Percentiles rank a stretch among this genome's conserved stretches.
Conservation (phyloP, 2,888 invertebrate genomes). For the Megalurothrips usitatus region DNA sequence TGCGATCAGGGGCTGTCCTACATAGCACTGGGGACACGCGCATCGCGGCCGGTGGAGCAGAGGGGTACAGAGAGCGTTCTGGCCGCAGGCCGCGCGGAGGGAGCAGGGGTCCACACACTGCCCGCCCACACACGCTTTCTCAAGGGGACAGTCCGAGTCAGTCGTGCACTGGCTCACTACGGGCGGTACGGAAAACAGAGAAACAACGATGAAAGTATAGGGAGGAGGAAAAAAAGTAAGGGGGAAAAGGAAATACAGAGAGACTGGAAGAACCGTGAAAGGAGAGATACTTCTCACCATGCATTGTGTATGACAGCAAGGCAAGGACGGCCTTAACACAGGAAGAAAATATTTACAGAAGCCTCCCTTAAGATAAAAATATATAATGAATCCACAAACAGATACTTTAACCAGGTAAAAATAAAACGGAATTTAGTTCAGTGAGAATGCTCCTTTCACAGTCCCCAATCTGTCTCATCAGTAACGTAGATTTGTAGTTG, state of each 20-base stretch:
- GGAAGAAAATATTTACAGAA: constrained; percentile 50
- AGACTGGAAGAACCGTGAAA: constrained; percentile 68
- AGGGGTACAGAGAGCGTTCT: constrained; percentile 82
- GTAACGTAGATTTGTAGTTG: constrained; percentile 33
- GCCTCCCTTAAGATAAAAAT: background rate
- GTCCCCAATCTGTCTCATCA: constrained; percentile 66
- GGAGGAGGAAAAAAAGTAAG: constrained; percentile 40
- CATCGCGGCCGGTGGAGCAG: constrained; percentile 80
- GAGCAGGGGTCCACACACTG: constrained; percentile 89
- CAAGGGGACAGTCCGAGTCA: constrained; percentile 86
- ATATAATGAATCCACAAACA: constrained; percentile 18
- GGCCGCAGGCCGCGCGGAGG: constrained; percentile 81
- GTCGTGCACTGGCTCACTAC: constrained; percentile 78
- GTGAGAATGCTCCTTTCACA: constrained; percentile 74
- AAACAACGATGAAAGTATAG: constrained; percentile 38
- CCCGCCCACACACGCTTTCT: constrained; percentile 86
- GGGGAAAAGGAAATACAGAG: constrained; percentile 31
- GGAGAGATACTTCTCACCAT: constrained; percentile 67
- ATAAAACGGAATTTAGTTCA: constrained; percentile 44
- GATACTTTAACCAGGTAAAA: background rate
- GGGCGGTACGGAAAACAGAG: constrained; percentile 32
- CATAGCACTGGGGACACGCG: constrained; percentile 81
- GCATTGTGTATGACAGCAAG: constrained; percentile 45
- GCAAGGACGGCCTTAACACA: constrained; percentile 19
- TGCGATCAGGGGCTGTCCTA: constrained; percentile 72